phyloP scores from a whole-genome alignment of 2,888 invertebrate species.

The Mycogona germanica region DNA sequence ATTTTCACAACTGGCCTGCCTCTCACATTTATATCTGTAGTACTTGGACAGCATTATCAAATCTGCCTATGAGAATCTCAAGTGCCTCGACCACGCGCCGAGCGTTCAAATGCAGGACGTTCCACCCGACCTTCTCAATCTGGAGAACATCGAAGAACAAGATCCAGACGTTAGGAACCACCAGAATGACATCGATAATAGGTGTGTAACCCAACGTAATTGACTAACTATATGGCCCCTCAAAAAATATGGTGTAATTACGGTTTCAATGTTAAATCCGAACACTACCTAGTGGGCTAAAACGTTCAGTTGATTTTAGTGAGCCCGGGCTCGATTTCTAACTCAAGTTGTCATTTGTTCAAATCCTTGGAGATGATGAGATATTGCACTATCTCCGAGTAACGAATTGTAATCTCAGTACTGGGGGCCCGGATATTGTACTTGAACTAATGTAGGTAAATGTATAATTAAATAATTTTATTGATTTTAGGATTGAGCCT shows the following conservation, averaged over 20 bases:
- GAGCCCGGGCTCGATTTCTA: too few relatives aligned
- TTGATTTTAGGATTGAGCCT: constrained; percentile 45
- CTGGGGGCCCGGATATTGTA: too few relatives aligned
- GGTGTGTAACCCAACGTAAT: constrained; percentile 29
- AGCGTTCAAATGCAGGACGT: constrained; percentile 97
- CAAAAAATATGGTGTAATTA: too few relatives aligned
- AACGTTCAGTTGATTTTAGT: too few relatives aligned
- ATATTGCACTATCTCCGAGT: too few relatives aligned
- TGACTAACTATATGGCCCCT: too few relatives aligned
- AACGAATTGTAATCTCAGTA: too few relatives aligned
- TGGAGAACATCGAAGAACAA: constrained; percentile 61
- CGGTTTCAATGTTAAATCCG: too few relatives aligned
- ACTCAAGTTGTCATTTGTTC: too few relatives aligned
- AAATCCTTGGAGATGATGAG: too few relatives aligned
- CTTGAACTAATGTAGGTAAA: too few relatives aligned
- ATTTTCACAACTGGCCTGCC: not conserved
- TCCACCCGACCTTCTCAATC: constrained; percentile 66
- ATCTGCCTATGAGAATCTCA: constrained; percentile 82
- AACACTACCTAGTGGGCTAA: too few relatives aligned
- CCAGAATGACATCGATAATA: constrained; percentile 61
- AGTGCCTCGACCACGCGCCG: constrained; percentile 84
- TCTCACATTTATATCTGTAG: constrained; percentile 33
- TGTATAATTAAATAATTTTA: not conserved
- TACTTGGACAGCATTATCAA: constrained; percentile 80
- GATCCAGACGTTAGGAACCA: constrained; percentile 66